Base-by-base conservation (phyloP, 1,140 invertebrate species). In the Apis laboriosa region DNA sequence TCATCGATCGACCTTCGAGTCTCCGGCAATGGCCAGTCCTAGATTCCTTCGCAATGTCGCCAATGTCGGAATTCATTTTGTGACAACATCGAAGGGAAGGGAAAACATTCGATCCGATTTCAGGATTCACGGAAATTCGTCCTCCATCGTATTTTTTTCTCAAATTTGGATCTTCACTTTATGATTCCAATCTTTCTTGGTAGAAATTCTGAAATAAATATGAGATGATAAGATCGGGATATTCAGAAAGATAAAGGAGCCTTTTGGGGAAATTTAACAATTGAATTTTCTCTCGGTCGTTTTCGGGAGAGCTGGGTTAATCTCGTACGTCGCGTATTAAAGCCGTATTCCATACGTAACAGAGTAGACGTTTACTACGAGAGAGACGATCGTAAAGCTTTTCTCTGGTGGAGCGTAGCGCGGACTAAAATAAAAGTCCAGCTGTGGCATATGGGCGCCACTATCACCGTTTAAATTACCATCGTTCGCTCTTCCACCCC, bases 1-100 rank as follows among this genome's bases (percentile, higher is more conserved):
- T 61, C 71, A 61, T 19, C 28, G 34, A 19, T 71, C 51, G 73
- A 56, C 87, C 86, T 88, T 88, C 77, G 77, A 24, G 61, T 24
- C 19, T 60, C 68, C 76, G 56, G 28, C 28, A 70, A 86, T 63
- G 77, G 77, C 4, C 58, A 84, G 85, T 74, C 82, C 80, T 87
- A 80, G 81, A 84, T 87, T 87, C 34, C 55, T 71, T 19, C 49
- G 82, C 86, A 56, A 77, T 66, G 9, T 28, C 51, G 80, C 56
- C 74, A 80, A 28, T 43, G 80, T 64, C 77, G 85, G 71, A 67
- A 56, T 87, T 34, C 63, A 56, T 58, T 87, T 83, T 34, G 55
- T 67, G 49, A 73, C 70, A 24, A 24, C 24, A 24, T 24, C 5
- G 64, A n/a, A 13, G 24, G 56, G 8, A 64, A 68, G 53, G 64